Base-by-base conservation (phyloP, 1,140 invertebrate species). In the Lordiphosa mommai region DNA sequence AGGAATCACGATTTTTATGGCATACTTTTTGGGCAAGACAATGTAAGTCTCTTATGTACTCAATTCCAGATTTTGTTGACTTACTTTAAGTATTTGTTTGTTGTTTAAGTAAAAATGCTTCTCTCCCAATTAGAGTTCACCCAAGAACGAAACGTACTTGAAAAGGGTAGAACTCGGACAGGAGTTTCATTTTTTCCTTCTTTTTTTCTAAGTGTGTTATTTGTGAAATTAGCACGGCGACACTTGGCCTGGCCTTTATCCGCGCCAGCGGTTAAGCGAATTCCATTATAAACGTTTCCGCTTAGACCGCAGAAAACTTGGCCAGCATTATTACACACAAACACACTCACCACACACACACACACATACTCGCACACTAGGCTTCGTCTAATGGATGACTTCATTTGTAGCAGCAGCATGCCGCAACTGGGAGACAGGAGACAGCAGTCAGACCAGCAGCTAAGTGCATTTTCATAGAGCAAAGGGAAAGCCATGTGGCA, bases 231-330 rank as follows among this genome's bases (percentile, higher is more conserved):
- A 69, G 69, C 66, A 58, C 66, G 53, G 41, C 63, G 63, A 67
- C 63, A 67, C 37, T 58, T 27, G 10, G 13, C 13, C 27, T 33
- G 16, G 47, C 30, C 40, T 63, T 29, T 29, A 23, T 41, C 36
- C 47, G 34, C 52, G 61, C 20, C 64, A 68, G 40, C 49, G 55
- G 72, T 76, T 71, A 82, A 82, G 50, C 72, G 76, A 71, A 82
- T 76, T 84, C 61, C 77, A 84, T 82, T 84, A 84, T 82, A 82
- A 82, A 72, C 76, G 76, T 47, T 82, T 82, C 77, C 76, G 77
- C 61, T 84, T 76, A 84, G 72, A 71, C 71, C 76, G 58, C 76
- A 82, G 37, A 58, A 76, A 82, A 84, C 50, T 68, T 58, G 36
- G 30, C 5, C 40, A 32, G 55, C 77, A 82, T 76, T 69, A 69